Evolutionary conservation across 2,113 vertebrate species (phyloP).

Genomic region (Colossoma macropomum): DNA sequence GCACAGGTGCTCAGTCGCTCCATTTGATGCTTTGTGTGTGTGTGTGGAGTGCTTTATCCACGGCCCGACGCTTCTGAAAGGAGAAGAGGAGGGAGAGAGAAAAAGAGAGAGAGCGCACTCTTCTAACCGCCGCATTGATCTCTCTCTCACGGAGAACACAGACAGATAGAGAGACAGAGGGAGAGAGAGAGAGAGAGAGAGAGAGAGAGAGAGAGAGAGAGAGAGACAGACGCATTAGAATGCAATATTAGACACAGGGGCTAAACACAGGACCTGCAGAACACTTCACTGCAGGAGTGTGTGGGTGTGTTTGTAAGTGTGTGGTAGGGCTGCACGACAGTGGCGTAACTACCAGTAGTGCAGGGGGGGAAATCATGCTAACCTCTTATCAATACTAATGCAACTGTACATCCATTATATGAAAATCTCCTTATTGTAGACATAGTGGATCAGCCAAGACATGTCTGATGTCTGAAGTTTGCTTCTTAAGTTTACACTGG

Average conservation of each 20-base stretch:
- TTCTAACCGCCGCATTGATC: slow-evolving; percentile 50
- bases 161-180: slow-evolving; percentile 2
- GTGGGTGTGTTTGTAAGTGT: slow-evolving; percentile 42
- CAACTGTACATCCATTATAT: too few relatives aligned
- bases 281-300: slow-evolving; percentile 3
- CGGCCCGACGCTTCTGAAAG: slow-evolving; percentile 69
- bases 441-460: too few relatives aligned
- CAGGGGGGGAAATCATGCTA: too few relatives aligned
- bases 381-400: too few relatives aligned
- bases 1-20: slow-evolving; percentile 64
- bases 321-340: slow-evolving; percentile 3
- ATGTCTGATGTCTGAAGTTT: too few relatives aligned
- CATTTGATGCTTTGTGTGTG: slow-evolving; percentile 62
- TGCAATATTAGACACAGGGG: slow-evolving; percentile 46
- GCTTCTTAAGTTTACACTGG: too few relatives aligned
- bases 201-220: too few relatives aligned
- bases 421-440: too few relatives aligned
- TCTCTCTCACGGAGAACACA: slow-evolving; percentile 34
- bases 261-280: slow-evolving; percentile 23
- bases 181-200: too few relatives aligned
- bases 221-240: slow-evolving; percentile 35
- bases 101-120: slow-evolving; percentile 23
- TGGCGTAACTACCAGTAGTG: too few relatives aligned
- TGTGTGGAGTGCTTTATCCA: slow-evolving; percentile 68
- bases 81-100: slow-evolving; percentile 45